phyloP scores from a whole-genome alignment of 2,113 vertebrate species.

The Cephalopholis sonnerati region DNA sequence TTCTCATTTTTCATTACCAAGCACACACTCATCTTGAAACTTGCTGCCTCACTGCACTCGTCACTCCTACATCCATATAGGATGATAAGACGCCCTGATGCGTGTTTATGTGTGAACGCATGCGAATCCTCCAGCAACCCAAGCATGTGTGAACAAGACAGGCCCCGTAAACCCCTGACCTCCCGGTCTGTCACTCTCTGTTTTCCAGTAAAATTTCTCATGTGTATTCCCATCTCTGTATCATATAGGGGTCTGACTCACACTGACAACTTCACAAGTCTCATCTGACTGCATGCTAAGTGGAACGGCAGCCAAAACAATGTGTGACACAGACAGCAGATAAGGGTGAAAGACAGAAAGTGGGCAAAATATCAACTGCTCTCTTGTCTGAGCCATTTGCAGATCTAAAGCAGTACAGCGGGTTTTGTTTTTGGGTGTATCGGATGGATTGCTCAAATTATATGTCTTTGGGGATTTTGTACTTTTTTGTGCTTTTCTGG shows the following conservation, averaged over 20 bases:
- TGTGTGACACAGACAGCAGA: background rate
- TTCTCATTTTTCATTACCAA: background rate
- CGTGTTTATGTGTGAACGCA: background rate
- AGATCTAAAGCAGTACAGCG: background rate
- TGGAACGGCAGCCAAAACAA: conserved; percentile 18
- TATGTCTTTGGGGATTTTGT: background rate
- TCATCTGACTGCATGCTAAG: background rate
- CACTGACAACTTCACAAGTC: background rate
- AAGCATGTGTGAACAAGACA: background rate
- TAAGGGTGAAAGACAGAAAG: conserved; percentile 4
- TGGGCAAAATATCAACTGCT: background rate
- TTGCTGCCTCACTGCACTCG: background rate
- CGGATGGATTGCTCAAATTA: background rate
- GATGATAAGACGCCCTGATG: background rate
- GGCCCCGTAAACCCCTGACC: background rate
- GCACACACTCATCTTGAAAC: conserved; percentile 31
- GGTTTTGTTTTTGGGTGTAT: background rate
- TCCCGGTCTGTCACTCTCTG: background rate
- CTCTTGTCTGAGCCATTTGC: background rate
- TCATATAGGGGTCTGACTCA: conserved; percentile 59
- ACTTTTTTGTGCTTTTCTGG: background rate
- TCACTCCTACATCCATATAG: background rate
- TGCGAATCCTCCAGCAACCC: background rate
- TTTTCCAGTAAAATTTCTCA: conserved; percentile 47
- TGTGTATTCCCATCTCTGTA: background rate